phyloP scores from a whole-genome alignment of 2,113 vertebrate genomes.

The Oreochromis niloticus region DNA sequence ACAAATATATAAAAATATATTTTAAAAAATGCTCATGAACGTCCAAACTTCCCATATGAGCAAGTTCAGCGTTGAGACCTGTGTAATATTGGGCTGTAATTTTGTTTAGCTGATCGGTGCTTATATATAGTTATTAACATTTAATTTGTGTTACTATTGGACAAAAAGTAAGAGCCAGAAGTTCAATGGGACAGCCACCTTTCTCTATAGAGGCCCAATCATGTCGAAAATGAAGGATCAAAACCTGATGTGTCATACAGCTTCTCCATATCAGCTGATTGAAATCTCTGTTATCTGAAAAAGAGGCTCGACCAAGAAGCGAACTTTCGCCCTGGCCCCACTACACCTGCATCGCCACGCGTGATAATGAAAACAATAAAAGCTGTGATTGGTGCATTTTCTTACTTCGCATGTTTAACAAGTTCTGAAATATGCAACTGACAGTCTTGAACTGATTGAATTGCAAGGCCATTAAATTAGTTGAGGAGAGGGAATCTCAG shows the following conservation, averaged over 20 bases:
- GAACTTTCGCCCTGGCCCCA: conserved; percentile 13
- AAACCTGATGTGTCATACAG: neutral
- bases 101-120: neutral
- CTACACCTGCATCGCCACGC: neutral
- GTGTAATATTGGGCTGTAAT: neutral
- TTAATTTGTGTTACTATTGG: neutral
- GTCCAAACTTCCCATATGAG: neutral
- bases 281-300: neutral
- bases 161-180: neutral
- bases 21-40: neutral
- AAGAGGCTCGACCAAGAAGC: neutral
- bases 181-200: neutral
- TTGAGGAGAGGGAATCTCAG: neutral
- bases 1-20: neutral
- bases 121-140: neutral
- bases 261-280: neutral
- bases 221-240: neutral
- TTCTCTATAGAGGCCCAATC: neutral
- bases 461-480: neutral
- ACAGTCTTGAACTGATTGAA: neutral
- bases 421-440: neutral
- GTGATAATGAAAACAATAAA: conserved; percentile 19
- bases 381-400: neutral
- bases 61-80: neutral
- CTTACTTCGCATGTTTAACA: neutral